phyloP scores from a whole-genome alignment of 1,140 invertebrate genomes.

The Drosophila orena region DNA sequence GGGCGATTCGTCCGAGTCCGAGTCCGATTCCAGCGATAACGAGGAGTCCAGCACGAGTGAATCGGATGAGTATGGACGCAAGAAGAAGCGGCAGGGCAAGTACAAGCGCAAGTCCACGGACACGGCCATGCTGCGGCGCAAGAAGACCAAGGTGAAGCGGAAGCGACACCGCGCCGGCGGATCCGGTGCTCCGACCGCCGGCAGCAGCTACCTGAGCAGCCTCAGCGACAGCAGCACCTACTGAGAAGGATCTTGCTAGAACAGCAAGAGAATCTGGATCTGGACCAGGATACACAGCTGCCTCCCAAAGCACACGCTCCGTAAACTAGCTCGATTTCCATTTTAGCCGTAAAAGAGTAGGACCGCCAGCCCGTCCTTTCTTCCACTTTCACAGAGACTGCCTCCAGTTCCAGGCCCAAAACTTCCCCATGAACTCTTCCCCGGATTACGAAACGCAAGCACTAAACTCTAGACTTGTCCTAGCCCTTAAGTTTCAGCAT shows the following conservation, averaged over 20 bases:
- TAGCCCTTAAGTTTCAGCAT: constrained; percentile 53
- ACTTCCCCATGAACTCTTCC: neutral
- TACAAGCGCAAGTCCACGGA: constrained; percentile 80
- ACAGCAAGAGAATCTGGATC: neutral
- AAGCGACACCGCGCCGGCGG: constrained; percentile 63
- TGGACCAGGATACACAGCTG: constrained; percentile 19
- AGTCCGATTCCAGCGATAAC: constrained; percentile 81
- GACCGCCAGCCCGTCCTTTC: too few relatives aligned
- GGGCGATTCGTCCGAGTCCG: constrained; percentile 39
- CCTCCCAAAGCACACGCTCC: constrained; percentile 34
- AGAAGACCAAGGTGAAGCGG: constrained; percentile 78
- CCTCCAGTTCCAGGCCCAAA: constrained; percentile 18
- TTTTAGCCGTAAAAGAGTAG: constrained; percentile 14
- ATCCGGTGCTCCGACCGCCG: constrained; percentile 44
- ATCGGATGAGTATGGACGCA: constrained; percentile 79
- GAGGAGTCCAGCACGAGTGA: constrained; percentile 80
- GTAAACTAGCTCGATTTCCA: constrained; percentile 32
- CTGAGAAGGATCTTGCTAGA: constrained; percentile 12
- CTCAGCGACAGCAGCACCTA: constrained; percentile 77
- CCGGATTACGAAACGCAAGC: neutral
- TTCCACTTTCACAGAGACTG: constrained; percentile 16
- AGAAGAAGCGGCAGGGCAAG: constrained; percentile 78
- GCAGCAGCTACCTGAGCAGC: constrained; percentile 75
- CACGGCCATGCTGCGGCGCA: constrained; percentile 63
- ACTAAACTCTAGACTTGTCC: constrained; percentile 41